Evolutionary conservation across 2,888 invertebrate genomes (phyloP), one percentile per base, ranked within the genome.

Genomic region (Congeria kusceri): DNA sequence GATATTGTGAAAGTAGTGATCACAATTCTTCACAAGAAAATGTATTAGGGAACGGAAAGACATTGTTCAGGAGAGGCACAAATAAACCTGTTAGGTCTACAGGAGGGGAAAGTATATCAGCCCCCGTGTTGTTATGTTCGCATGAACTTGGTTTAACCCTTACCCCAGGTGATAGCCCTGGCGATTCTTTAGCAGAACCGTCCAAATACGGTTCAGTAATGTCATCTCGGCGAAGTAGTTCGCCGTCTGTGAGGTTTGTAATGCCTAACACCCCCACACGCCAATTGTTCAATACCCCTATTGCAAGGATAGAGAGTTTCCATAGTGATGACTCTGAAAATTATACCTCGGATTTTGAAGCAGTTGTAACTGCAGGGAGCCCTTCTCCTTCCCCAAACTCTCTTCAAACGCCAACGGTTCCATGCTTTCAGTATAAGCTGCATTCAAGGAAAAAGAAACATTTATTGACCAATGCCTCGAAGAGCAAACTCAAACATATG

Each of bases 291-390:
- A 87, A 87, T 67, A 90, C 89, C 23, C 91, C 91, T 32, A 85
- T 91, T 66, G 91, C 91, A 65, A 87, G 91, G 9, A 89, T 91
- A 66, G 91, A 91, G 71, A 91, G 91, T 77, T 91, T 91, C 77
- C 91, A 91, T 78, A 91, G 91, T 84, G 91, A 91, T 64, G 91
- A 91, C 72, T 90, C 90, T 80, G 91, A 91, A 64, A 81, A 69
- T 58, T 86, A 80, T 72, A 85, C 80, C 66, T 82, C 86, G 70
- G 88, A 87, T 57, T 49, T 79, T 44, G 88, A 86, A 46, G 83
- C 83, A 67, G 71, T 77, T 49, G 85, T 84, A 28, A 80, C 80
- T 47, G 82, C 86, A 4, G 56, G 46, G 15, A 76, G 85, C 18
- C 84, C 86, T 32, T 86, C 88, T n/a, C 82, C 82, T 7, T 88